Conservation (phyloP, 2,888 invertebrate species). For the Xylocampa areola region DNA sequence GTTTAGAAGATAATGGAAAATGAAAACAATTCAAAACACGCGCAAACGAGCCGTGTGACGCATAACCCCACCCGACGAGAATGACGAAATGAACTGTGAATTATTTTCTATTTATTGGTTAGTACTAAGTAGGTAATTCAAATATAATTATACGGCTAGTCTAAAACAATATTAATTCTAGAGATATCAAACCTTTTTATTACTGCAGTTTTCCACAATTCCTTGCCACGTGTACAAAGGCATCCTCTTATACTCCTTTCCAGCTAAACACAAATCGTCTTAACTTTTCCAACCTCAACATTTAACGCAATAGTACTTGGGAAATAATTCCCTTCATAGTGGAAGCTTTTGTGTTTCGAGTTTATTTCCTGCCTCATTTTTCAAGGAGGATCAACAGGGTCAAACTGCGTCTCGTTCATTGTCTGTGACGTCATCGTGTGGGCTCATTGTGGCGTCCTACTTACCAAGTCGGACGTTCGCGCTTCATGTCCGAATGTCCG, state of each 20-base stretch:
- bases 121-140: too few relatives aligned
- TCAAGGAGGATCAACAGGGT: conserved; percentile 58
- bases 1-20: too few relatives aligned
- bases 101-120: too few relatives aligned
- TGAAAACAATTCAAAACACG: too few relatives aligned
- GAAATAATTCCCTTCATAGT: conserved; percentile 51
- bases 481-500: conserved; percentile 47
- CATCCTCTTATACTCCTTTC: conserved; percentile 8
- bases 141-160: too few relatives aligned
- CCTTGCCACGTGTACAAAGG: not conserved
- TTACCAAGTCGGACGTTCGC: conserved; percentile 40
- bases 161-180: too few relatives aligned
- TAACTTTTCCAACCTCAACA: conserved; percentile 44
- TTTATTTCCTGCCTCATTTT: conserved; percentile 57
- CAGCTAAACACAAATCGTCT: conserved; percentile 43
- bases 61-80: too few relatives aligned
- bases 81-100: too few relatives aligned
- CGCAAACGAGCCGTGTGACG: too few relatives aligned
- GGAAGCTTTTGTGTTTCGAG: conserved; percentile 51
- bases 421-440: conserved; percentile 48
- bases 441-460: conserved; percentile 52
- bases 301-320: conserved; percentile 49
- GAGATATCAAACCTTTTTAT: too few relatives aligned
- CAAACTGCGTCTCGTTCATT: conserved; percentile 44
- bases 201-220: too few relatives aligned